A percentile compares a stretch with the other conserved stretches of the same genome.
These are phyloP conservation scores for Coelopa pilipes DNA, from an alignment of 2,888 invertebrate genomes.

Conservation along the genomic window DNA sequence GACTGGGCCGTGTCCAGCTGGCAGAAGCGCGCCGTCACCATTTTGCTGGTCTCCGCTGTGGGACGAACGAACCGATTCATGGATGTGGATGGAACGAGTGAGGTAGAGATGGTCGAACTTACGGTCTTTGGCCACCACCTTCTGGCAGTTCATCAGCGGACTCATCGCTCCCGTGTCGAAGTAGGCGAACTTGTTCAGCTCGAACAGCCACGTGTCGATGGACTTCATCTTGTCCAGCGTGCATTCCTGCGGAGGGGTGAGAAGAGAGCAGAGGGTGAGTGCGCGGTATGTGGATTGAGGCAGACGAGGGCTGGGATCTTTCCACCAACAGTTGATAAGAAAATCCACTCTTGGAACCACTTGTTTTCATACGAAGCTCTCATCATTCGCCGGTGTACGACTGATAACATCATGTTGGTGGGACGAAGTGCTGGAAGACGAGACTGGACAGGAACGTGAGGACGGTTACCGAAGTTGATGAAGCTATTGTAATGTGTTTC, in stretches of 20 bases:
- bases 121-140: slow-evolving; percentile 65
- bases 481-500: no score
- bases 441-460: no score
- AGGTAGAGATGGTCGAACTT: slow-evolving; percentile 45
- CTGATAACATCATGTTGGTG: no score
- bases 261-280: neutral
- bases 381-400: no score
- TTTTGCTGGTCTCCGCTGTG: slow-evolving; percentile 51
- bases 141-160: slow-evolving; percentile 66
- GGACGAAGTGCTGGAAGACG: no score
- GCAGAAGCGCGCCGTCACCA: slow-evolving; percentile 64
- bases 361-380: no score
- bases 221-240: slow-evolving; percentile 62
- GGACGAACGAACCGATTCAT: neutral
- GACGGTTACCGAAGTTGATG: no score
- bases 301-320: no score
- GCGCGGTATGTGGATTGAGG: no score
- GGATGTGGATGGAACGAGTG: neutral
- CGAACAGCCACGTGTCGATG: slow-evolving; percentile 62
- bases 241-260: slow-evolving; percentile 55
- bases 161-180: slow-evolving; percentile 56
- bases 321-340: no score
- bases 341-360: no score
- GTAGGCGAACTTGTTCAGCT: slow-evolving; percentile 65
- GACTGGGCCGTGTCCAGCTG: slow-evolving; percentile 63